phyloP scores from a whole-genome alignment of 2,797 vertebrate genomes.

The Mus minutoides region DNA sequence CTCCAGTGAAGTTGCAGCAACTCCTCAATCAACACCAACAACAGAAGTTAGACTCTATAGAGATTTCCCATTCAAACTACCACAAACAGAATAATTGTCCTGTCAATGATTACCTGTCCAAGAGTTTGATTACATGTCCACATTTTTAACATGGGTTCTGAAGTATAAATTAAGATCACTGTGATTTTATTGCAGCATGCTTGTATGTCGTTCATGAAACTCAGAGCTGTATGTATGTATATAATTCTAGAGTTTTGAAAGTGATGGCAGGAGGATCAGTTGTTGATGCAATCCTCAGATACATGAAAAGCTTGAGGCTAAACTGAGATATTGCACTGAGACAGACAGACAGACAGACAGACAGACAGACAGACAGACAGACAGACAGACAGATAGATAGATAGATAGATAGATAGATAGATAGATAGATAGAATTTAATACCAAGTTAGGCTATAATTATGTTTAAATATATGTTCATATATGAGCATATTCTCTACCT shows the following conservation, averaged over 20 bases:
- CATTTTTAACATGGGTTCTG: background rate
- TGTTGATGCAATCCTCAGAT: background rate
- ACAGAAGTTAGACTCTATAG: background rate
- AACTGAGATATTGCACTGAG: background rate
- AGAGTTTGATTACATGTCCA: background rate
- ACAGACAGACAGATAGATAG: background rate
- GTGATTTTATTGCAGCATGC: too few relatives aligned
- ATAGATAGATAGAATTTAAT: background rate
- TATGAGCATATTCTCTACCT: conserved; percentile 66
- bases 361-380: too few relatives aligned
- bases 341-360: too few relatives aligned
- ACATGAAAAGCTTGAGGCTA: background rate
- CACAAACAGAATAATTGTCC: background rate
- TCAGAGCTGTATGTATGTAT: background rate
- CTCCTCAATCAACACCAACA: background rate
- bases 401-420: background rate
- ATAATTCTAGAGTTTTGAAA: background rate
- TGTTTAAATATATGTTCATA: conserved; percentile 77
- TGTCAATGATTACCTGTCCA: background rate
- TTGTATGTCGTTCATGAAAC: background rate
- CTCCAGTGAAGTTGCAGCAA: background rate
- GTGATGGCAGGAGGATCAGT: background rate
- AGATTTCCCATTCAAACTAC: background rate
- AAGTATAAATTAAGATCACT: background rate
- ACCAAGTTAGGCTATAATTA: conserved; percentile 70